These are phyloP conservation scores for Ascidia mentula DNA, from an alignment of 23 tunicate genomes.

Conservation along the genomic window DNA sequence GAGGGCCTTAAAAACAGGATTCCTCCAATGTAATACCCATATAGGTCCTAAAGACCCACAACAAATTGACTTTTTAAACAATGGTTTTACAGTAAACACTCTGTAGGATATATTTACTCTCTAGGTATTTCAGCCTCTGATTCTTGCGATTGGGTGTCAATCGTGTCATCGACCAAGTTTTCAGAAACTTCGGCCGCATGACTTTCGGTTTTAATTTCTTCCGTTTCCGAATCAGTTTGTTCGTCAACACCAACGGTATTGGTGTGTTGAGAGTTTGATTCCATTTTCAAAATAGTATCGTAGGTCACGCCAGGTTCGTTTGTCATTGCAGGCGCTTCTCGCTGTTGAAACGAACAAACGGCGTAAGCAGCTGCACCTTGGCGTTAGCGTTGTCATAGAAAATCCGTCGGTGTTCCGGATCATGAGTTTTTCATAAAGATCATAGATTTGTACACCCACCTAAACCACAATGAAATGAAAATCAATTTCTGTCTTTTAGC, in stretches of 20 bases:
- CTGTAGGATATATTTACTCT: no score
- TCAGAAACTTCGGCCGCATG: neutral
- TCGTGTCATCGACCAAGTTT: neutral
- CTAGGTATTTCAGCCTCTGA: no score
- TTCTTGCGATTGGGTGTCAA: no score
- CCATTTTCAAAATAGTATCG: neutral
- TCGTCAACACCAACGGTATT: neutral
- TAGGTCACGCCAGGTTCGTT: neutral
- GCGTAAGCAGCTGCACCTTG: neutral
- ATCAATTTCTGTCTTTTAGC: no score
- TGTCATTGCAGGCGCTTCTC: neutral
- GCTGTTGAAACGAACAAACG: neutral
- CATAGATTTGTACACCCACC: no score
- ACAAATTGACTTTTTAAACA: no score
- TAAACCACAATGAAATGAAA: no score
- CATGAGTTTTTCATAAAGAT: no score
- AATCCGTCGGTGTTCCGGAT: neutral
- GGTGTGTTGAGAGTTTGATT: neutral
- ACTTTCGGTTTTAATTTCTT: neutral
- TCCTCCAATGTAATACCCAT: no score
- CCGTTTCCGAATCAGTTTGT: neutral
- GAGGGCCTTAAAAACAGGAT: no score
- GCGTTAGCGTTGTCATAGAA: neutral
- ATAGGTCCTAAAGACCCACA: no score
- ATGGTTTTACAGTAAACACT: no score